Evolutionary conservation across 1,140 invertebrate species (phyloP), one percentile per base, ranked within the genome.

Genomic region (Rhizoglyphus robini): DNA sequence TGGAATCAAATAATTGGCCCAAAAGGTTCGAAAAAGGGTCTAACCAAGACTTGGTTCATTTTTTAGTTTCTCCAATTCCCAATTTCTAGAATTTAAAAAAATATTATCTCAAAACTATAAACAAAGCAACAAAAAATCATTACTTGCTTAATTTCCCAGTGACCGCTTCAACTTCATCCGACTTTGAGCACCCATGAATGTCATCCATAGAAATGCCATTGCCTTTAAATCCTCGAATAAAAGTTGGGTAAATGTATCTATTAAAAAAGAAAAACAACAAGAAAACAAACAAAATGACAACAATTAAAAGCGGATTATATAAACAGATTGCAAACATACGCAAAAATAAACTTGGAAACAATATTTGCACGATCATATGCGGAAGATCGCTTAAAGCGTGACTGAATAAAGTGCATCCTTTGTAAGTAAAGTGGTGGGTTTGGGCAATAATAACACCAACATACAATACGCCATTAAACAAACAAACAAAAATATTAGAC

Each of bases 121-220:
- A 2, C 13, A 3, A 3, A 3, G 13, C 2, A 25, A 20, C 18
- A 30, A 15, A 25, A 18, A 61, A n/a, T 23, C 13, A 13, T 34
- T 29, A 61, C 59, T 25, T 61, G 31, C 30, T 60, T 34, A 64
- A 32, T 34, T 3, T 2, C 1, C n/a, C 15, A 32, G 15, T 3
- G n/a, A 65, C n/a, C n/a, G 13, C 23, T 32, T 64, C 47, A 1
- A 48, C 23, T 64, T 64, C 62, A 30, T 64, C 62, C n/a, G 61
- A n/a, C 20, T 60, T 29, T 23, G 62, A 29, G 31, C 62, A 64
- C 15, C 62, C 49, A 23, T 54, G 20, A 3, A 64, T 2, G 27
- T 64, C 62, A 3, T 64, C 15, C 15, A 64, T 27, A 23, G 29
- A 27, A 5, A 64, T 23, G 3, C 62, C 62, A 54, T 60, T 54